A percentile compares a stretch with the other conserved stretches of the same genome.
Conservation (phyloP, 2,888 invertebrate genomes). For the Melikaiella ostensackeni region DNA sequence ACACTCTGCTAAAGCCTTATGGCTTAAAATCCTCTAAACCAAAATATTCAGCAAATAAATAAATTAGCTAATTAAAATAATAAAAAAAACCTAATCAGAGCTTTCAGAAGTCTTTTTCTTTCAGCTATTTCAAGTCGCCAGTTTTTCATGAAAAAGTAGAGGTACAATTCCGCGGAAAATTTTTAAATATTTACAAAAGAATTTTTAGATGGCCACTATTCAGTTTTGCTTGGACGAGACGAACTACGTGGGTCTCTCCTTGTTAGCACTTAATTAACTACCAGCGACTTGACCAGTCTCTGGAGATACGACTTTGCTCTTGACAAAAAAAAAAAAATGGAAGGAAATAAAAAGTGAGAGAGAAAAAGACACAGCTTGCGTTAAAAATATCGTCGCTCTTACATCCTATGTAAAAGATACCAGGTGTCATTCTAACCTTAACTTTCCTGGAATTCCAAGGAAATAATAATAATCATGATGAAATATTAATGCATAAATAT, state of each 20-base stretch:
- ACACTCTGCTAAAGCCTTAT: no score
- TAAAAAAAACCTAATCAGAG: background rate
- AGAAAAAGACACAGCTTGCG: constrained; percentile 17
- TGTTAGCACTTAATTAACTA: constrained; percentile 75
- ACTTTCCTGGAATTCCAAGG: background rate
- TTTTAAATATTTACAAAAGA: constrained; percentile 19
- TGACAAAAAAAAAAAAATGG: constrained; percentile 5
- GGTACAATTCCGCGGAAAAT: constrained; percentile 1
- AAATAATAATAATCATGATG: constrained; percentile 1
- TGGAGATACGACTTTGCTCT: constrained; percentile 61
- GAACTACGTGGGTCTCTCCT: constrained; percentile 67
- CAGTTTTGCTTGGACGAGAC: constrained; percentile 39
- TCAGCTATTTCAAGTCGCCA: background rate
- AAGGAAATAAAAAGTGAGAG: constrained; percentile 6
- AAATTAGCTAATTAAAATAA: background rate
- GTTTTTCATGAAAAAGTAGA: background rate
- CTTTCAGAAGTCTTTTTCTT: background rate
- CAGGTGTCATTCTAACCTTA: background rate
- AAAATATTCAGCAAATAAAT: no score
- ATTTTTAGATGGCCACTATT: constrained; percentile 25
- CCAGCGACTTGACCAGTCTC: constrained; percentile 63
- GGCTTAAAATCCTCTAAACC: no score
- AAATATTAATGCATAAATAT: background rate
- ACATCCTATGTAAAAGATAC: constrained; percentile 1
- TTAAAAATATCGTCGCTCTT: constrained; percentile 17